Evolutionary conservation across 1,140 invertebrate genomes (phyloP).

Genomic region (Helicoverpa armigera): DNA sequence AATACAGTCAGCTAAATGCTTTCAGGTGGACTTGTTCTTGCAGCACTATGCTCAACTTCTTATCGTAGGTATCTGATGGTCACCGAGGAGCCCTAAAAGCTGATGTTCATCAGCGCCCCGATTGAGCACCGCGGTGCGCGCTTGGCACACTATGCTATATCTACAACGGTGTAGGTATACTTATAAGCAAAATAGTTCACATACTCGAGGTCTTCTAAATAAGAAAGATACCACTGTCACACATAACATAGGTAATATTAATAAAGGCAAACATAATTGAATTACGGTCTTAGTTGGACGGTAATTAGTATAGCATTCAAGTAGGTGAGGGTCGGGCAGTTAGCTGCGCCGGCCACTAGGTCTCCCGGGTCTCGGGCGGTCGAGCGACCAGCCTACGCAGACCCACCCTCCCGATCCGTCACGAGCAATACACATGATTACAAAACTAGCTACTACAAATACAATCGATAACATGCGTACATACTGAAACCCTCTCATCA

Average conservation of each 20-base stretch:
- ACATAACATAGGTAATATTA: too few species aligned
- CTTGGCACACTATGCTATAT: too few species aligned
- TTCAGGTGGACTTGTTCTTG: neutral
- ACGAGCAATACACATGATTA: conserved; percentile 1
- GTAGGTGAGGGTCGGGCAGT: too few species aligned
- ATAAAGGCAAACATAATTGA: too few species aligned
- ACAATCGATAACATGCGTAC: neutral
- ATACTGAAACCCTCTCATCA: neutral
- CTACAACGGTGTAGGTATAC: too few species aligned
- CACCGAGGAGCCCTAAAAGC: neutral
- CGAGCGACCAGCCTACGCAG: neutral
- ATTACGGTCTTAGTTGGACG: too few species aligned
- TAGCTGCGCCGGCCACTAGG: too few species aligned
- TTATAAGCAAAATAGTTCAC: too few species aligned
- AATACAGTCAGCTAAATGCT: neutral
- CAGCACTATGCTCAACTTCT: conserved; percentile 2
- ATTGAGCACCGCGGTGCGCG: conserved; percentile 5
- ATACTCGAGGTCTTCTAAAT: too few species aligned
- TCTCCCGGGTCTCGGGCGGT: neutral
- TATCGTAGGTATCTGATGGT: neutral
- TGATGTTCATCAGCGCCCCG: conserved; percentile 12
- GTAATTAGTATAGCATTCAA: too few species aligned
- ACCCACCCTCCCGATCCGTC: conserved; percentile 18
- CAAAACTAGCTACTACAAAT: neutral
- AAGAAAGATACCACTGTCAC: too few species aligned